Percentiles rank a stretch among this genome's conserved stretches.
These are phyloP conservation scores for Malthinus flaveolus DNA, from an alignment of 2,888 invertebrate genomes.

Conservation along the genomic window DNA sequence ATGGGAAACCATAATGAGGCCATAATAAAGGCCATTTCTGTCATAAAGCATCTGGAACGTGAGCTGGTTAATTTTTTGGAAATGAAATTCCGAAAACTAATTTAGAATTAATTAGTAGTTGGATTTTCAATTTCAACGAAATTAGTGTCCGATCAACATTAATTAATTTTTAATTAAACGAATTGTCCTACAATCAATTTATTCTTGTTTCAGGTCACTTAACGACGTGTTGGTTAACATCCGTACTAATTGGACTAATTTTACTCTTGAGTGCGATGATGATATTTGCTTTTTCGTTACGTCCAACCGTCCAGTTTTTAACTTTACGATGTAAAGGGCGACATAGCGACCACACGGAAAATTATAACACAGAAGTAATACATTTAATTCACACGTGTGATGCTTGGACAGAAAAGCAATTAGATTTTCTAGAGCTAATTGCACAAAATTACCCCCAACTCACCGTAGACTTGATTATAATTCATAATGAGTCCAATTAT, in stretches of 20 bases:
- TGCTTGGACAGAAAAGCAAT: conserved; percentile 41
- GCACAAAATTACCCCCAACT: conserved; percentile 44
- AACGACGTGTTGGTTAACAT: conserved; percentile 35
- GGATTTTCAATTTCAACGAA: too few relatives aligned
- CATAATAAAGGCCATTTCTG: too few relatives aligned
- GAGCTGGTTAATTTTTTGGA: too few relatives aligned
- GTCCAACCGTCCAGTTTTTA: conserved; percentile 19
- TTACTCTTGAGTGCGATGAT: conserved; percentile 30
- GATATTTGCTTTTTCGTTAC: conserved; percentile 30
- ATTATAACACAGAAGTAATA: conserved; percentile 42
- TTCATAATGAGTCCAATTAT: conserved; percentile 30
- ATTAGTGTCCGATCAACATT: conserved; percentile 1
- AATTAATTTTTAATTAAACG: conserved; percentile 6
- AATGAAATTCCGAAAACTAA: too few relatives aligned
- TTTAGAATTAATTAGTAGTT: too few relatives aligned
- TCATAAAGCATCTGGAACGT: too few relatives aligned
- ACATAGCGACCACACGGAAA: conserved; percentile 6
- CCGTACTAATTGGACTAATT: conserved; percentile 27
- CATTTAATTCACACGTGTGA: conserved; percentile 47
- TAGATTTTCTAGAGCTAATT: conserved; percentile 46
- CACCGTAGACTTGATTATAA: conserved; percentile 44
- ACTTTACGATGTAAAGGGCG: conserved; percentile 28
- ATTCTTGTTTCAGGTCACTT: conserved; percentile 35
- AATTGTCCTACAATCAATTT: neutral
- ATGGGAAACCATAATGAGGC: too few relatives aligned